Evolutionary conservation across 2,797 vertebrate genomes (phyloP), one percentile per base, ranked within the genome.

Genomic region (Vultur gryphus): DNA sequence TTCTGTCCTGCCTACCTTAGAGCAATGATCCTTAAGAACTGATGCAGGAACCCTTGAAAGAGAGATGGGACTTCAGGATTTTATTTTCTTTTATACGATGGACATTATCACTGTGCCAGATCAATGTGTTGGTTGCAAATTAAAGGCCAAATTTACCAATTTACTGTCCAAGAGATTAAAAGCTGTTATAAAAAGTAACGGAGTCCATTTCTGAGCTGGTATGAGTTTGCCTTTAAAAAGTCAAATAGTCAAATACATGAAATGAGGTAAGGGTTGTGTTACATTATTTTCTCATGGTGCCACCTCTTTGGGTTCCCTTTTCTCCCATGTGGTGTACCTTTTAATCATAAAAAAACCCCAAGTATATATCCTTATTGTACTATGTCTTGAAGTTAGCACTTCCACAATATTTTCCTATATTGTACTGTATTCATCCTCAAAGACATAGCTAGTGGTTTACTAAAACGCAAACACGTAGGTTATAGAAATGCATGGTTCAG

Each of bases 11-110:
- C 33, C 43, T 66, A 52, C 12, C 6, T 66, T 72, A 64, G 75
- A 77, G 28, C 13, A 73, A 2, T 39, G 29, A 8, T 26, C 18
- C 17, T 57, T 83, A 65, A 67, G 59, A 78, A 46, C 8, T 64
- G 37, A 18, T 77, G 11, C 18, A 91, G 37, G 46, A 81, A 31
- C 37, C 6, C 29, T 64, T 57, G 35, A 52, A 75, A 76, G 43
- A 87, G 17, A 39, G 25, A 21, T 1, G 2, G 17, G 26, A 52
- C 13, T 77, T 65, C 1, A 35, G 21, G 13, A 37, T 51, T 80
- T 65, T 16, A 2, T 52, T 66, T 70, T 73, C 13, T 72, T 71
- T 58, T 54, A 19, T 14, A 18, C 0, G 0, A 25, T 44, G 39
- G 20, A 31, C 3, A 13, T 66, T 75, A 23, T 66, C 7, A 29